Percentiles rank a stretch among this genome's conserved stretches.
These are phyloP conservation scores for Eupithecia tripunctaria DNA, from an alignment of 2,888 invertebrate genomes.

Conservation along the genomic window DNA sequence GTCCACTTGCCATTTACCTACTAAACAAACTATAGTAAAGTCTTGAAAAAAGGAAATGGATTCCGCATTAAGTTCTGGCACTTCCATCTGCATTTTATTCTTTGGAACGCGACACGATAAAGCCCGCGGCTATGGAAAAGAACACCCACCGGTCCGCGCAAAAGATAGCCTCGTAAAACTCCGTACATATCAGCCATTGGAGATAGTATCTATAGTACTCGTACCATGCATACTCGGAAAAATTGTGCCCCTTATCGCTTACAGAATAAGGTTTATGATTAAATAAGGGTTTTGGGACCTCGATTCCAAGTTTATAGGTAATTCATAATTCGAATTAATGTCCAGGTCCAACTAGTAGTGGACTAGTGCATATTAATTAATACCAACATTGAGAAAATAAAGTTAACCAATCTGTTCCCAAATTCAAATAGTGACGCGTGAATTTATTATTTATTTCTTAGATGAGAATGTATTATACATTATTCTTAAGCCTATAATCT, in stretches of 20 bases:
- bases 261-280: conserved; percentile 25
- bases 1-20: not conserved
- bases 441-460: too few relatives aligned
- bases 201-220: conserved; percentile 34
- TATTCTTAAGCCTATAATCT: too few relatives aligned
- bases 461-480: too few relatives aligned
- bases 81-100: conserved; percentile 50
- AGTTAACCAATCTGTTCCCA: not conserved
- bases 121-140: conserved; percentile 71
- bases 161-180: conserved; percentile 78
- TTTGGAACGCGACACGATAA: conserved; percentile 54
- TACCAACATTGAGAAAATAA: not conserved
- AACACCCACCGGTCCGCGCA: conserved; percentile 71
- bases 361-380: not conserved
- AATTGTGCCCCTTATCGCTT: conserved; percentile 17
- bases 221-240: conserved; percentile 29
- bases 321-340: not conserved
- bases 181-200: conserved; percentile 50
- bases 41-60: not conserved
- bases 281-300: conserved; percentile 21
- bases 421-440: not conserved
- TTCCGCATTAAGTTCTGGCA: conserved; percentile 31
- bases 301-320: not conserved
- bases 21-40: not conserved
- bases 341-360: not conserved